These are phyloP conservation scores for Hyperopisus bebe DNA, from an alignment of 2,113 vertebrate genomes.

Conservation along the genomic window DNA sequence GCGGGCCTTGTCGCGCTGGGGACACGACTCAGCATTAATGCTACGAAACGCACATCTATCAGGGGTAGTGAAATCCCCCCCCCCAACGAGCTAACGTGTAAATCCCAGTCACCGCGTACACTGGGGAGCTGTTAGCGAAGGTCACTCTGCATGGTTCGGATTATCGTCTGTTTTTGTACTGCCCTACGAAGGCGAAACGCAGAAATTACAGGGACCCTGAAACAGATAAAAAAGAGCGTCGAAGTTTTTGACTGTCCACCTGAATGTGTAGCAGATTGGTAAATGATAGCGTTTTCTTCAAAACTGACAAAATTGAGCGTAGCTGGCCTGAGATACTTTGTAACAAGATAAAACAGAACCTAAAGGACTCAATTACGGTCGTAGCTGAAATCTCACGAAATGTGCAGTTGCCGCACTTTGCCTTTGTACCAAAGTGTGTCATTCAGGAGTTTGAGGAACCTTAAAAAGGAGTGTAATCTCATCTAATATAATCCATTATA, in stretches of 20 bases:
- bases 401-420: rapidly evolving
- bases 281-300: neutral
- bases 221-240: neutral
- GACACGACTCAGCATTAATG: neutral
- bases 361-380: neutral
- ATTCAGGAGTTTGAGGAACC: neutral
- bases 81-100: neutral
- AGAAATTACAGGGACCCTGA: neutral
- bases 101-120: neutral
- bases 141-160: neutral
- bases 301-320: neutral
- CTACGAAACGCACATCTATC: slow-evolving; percentile 1
- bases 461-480: neutral
- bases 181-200: neutral
- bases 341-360: neutral
- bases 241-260: neutral
- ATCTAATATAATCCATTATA: neutral
- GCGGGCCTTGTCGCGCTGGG: neutral
- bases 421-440: neutral
- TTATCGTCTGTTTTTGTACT: neutral
- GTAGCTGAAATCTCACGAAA: neutral
- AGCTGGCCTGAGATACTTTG: neutral
- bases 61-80: neutral
- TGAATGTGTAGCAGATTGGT: neutral
- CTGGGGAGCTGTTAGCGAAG: neutral